Evolutionary conservation across 2,113 vertebrate genomes (phyloP).

Genomic region (Brevimyrus niger): DNA sequence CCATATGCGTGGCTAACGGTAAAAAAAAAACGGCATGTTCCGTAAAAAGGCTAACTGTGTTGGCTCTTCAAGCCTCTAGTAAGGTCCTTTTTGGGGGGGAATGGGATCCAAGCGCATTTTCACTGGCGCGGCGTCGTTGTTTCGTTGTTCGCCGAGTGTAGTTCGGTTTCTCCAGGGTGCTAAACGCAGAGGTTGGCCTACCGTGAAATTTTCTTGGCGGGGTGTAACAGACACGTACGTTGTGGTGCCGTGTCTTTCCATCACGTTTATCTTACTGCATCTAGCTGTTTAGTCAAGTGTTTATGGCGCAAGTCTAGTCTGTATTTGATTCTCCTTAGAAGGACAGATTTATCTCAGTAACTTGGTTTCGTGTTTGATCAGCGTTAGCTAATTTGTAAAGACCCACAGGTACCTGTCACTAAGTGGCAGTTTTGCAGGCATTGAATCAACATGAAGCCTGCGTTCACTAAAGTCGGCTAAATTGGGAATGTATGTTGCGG

Average conservation of each 20-base stretch:
- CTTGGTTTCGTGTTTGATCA: neutral
- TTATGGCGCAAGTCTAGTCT: neutral
- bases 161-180: neutral
- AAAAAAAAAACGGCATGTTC: neutral
- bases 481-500: neutral
- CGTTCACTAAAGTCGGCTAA: neutral
- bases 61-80: neutral
- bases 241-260: neutral
- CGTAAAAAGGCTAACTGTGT: neutral
- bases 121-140: neutral
- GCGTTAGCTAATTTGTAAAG: neutral
- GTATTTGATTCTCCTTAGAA: neutral
- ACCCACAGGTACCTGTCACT: neutral
- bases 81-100: neutral
- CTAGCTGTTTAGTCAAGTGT: neutral
- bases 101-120: neutral
- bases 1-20: neutral
- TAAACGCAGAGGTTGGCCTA: neutral
- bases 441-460: neutral
- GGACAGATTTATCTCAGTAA: neutral
- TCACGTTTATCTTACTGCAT: neutral
- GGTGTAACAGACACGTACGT: neutral
- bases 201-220: slow-evolving; percentile 9
- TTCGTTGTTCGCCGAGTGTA: neutral
- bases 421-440: neutral